A percentile compares a stretch with the other conserved stretches of the same genome.
These are phyloP conservation scores for Drosophila siamana DNA, from an alignment of 2,888 invertebrate species.

Conservation along the genomic window DNA sequence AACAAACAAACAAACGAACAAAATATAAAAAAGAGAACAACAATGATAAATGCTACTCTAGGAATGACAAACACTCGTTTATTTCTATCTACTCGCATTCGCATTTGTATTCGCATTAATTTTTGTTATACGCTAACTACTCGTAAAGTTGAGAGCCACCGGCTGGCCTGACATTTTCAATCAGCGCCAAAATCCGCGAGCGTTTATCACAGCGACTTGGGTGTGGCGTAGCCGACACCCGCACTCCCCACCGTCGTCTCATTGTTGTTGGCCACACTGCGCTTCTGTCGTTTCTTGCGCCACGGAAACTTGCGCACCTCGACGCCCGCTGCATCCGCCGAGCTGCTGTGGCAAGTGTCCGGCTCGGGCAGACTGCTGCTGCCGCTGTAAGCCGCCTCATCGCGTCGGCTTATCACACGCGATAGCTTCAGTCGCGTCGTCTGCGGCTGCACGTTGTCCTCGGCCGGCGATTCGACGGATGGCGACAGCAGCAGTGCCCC, in stretches of 20 bases:
- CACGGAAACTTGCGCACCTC: constrained; percentile 64
- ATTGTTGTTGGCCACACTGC: constrained; percentile 36
- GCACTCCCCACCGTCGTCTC: constrained; percentile 10
- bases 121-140: constrained; percentile 19
- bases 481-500: constrained; percentile 62
- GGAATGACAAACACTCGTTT: constrained; percentile 1
- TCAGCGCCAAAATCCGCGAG: constrained; percentile 14
- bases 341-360: constrained; percentile 39
- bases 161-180: constrained; percentile 8
- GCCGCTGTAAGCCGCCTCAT: constrained; percentile 62
- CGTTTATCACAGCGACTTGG: constrained; percentile 71
- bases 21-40: not conserved
- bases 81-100: constrained; percentile 4
- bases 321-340: not conserved
- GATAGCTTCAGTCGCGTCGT: constrained; percentile 73
- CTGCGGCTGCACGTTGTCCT: constrained; percentile 34
- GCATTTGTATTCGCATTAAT: not conserved
- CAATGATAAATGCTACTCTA: constrained; percentile 14
- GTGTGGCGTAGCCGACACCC: constrained; percentile 58
- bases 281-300: constrained; percentile 69
- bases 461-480: constrained; percentile 20
- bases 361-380: constrained; percentile 66
- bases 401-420: constrained; percentile 78
- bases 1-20: not conserved
- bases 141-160: not conserved